Percentiles rank a stretch among this genome's conserved stretches.
Conservation (phyloP, 2,113 vertebrate species). For the Dryoscopus gambensis region DNA sequence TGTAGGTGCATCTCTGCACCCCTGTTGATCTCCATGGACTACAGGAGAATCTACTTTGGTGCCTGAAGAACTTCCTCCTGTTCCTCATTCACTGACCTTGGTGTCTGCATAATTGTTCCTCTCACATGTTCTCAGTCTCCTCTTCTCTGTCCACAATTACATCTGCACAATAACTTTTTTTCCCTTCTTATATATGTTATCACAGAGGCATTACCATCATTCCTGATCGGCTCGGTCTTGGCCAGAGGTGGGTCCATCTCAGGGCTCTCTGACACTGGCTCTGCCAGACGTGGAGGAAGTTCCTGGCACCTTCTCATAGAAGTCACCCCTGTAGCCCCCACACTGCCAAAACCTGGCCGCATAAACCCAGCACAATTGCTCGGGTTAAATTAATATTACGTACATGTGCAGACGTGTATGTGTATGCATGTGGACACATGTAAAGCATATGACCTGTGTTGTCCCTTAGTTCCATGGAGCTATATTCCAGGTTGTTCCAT, state of each 20-base stretch:
- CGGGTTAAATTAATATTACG: background rate
- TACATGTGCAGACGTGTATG: background rate
- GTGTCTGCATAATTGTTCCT: background rate
- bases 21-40: too few species aligned
- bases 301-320: background rate
- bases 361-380: background rate
- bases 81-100: background rate
- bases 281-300: background rate
- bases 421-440: background rate
- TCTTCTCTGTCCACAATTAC: background rate
- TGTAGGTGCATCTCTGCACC: background rate
- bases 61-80: background rate
- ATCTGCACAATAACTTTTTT: background rate
- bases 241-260: too few species aligned
- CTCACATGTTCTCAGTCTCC: too few species aligned
- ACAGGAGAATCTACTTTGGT: background rate
- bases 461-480: background rate
- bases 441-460: background rate
- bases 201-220: background rate
- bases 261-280: background rate
- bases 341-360: background rate
- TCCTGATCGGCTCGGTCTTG: background rate
- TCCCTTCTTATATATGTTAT: background rate
- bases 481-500: background rate
- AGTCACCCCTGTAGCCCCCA: background rate